Conservation (phyloP, 2,888 invertebrate genomes). For the Machimus rusticus region DNA sequence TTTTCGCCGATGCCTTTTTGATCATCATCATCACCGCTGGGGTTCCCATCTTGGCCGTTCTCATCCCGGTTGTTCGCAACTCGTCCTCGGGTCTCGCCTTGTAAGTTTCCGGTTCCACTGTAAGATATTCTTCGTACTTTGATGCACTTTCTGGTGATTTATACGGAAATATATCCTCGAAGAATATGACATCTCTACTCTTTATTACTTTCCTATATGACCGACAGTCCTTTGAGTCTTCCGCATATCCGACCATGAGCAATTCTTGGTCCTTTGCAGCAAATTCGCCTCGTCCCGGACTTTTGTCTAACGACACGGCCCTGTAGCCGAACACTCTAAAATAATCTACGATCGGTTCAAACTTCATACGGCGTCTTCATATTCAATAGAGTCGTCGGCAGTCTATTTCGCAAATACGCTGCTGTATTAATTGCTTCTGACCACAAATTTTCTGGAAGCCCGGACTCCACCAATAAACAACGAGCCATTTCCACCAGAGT, state of each 20-base stretch:
- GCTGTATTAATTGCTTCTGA: no score
- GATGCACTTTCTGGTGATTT: not conserved
- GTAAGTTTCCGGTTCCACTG: not conserved
- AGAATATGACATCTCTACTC: constrained; percentile 48
- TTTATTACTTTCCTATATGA: not conserved
- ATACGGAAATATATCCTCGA: constrained; percentile 47
- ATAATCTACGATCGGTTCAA: not conserved
- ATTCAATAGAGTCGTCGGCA: no score
- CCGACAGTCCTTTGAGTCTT: not conserved
- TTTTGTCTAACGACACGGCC: not conserved
- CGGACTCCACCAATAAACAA: no score
- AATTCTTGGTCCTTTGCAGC: not conserved
- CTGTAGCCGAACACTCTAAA: not conserved
- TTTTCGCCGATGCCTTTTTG: no score
- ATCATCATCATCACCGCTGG: no score
- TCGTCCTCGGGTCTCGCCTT: not conserved
- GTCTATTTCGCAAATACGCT: no score
- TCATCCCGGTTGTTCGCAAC: no score
- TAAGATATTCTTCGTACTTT: not conserved
- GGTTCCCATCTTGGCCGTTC: no score
- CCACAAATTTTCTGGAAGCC: no score
- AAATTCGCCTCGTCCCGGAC: not conserved
- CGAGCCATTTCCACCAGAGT: no score
- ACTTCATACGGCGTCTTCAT: no score
- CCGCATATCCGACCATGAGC: not conserved